A percentile compares a stretch with the other conserved stretches of the same genome.
phyloP scores from a whole-genome alignment of 2,113 vertebrate genomes.

The Notarius quadriscutis region DNA sequence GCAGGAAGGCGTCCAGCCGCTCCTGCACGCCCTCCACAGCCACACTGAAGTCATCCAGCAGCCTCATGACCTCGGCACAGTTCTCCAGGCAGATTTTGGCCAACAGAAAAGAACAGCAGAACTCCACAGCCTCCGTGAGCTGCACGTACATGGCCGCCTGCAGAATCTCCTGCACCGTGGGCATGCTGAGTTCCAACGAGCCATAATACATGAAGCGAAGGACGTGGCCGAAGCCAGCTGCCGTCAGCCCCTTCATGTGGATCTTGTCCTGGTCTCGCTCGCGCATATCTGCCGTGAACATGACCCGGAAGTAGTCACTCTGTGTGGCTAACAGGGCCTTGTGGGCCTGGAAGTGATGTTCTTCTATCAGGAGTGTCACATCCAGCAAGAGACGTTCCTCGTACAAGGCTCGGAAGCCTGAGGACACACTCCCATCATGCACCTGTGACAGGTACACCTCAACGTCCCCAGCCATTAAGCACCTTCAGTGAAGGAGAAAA shows the following conservation, averaged over 20 bases:
- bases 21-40: slow-evolving; percentile 97
- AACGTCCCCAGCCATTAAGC: slow-evolving; percentile 98
- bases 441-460: slow-evolving; percentile 99
- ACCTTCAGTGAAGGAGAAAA: slow-evolving; percentile 72
- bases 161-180: slow-evolving; percentile 95
- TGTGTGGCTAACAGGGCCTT: slow-evolving; percentile 98
- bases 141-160: slow-evolving; percentile 99
- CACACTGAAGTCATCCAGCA: slow-evolving; percentile 98
- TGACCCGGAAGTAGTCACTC: slow-evolving; percentile 99
- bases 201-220: slow-evolving; percentile 99
- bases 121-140: slow-evolving; percentile 97
- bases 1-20: slow-evolving; percentile 91
- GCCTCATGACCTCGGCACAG: slow-evolving; percentile 97
- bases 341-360: slow-evolving; percentile 99
- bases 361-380: slow-evolving; percentile 96
- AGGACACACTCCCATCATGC: slow-evolving; percentile 97
- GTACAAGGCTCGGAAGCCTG: slow-evolving; percentile 96
- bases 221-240: slow-evolving; percentile 94
- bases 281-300: slow-evolving; percentile 99
- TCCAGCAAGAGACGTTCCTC: slow-evolving; percentile 97
- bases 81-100: slow-evolving; percentile 99
- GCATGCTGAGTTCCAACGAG: slow-evolving; percentile 98
- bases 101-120: slow-evolving; percentile 98
- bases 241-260: slow-evolving; percentile 97
- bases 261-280: slow-evolving; percentile 99